These are phyloP conservation scores for Nomada fucata DNA, from an alignment of 2,888 invertebrate species.

Conservation along the genomic window DNA sequence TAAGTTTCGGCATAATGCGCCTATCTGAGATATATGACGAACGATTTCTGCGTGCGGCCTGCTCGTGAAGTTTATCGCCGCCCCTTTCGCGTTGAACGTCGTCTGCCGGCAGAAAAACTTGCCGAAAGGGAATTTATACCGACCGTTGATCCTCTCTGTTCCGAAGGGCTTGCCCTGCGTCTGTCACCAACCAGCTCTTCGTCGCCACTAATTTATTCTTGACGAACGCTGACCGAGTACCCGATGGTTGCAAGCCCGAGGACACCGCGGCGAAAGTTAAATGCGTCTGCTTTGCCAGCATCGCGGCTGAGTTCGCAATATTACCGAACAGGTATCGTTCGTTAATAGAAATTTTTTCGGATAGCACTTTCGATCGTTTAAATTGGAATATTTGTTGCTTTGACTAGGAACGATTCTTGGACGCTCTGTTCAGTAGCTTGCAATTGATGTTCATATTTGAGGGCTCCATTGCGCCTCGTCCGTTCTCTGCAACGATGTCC, in stretches of 20 bases:
- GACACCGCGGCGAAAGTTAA: conserved; percentile 58
- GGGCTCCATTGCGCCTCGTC: too few relatives aligned
- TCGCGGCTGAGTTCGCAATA: too few relatives aligned
- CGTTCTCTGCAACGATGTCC: neutral
- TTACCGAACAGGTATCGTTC: too few relatives aligned
- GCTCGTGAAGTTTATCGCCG: conserved; percentile 82
- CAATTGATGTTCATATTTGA: too few relatives aligned
- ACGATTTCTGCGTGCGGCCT: conserved; percentile 64
- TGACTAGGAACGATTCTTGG: too few relatives aligned
- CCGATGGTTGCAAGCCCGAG: neutral
- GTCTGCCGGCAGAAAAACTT: conserved; percentile 76
- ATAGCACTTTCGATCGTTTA: too few relatives aligned
- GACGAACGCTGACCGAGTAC: neutral
- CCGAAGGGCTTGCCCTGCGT: conserved; percentile 49
- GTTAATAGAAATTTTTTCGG: too few relatives aligned
- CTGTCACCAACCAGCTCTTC: conserved; percentile 53
- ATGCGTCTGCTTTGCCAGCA: too few relatives aligned
- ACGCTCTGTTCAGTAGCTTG: too few relatives aligned
- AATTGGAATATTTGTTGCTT: too few relatives aligned
- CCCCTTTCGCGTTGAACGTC: conserved; percentile 81
- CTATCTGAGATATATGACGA: conserved; percentile 61
- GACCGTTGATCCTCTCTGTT: conserved; percentile 33
- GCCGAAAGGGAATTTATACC: conserved; percentile 72
- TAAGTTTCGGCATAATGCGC: conserved; percentile 53
- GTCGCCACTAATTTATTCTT: conserved; percentile 56